phyloP scores from a whole-genome alignment of 1,140 invertebrate species.

The Drosophila bocki region DNA sequence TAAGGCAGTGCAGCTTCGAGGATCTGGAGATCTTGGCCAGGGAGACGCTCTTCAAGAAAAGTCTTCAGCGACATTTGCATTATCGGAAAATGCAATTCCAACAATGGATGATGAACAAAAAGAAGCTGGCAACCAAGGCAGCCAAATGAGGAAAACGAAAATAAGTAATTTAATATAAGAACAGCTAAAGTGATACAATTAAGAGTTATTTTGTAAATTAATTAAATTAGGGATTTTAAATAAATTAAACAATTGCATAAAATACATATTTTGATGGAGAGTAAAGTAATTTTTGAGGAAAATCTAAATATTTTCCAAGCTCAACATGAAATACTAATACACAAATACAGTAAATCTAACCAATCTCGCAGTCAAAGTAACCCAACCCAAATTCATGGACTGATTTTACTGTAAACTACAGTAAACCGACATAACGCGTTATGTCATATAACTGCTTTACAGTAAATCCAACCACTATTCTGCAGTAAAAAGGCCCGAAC shows the following conservation, averaged over 20 bases:
- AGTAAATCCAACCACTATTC: too few relatives aligned
- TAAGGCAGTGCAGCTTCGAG: slow-evolving; percentile 56
- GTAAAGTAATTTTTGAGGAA: neutral
- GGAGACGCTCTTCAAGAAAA: slow-evolving; percentile 69
- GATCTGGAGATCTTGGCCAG: slow-evolving; percentile 69
- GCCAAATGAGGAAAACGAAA: neutral
- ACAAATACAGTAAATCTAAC: too few relatives aligned
- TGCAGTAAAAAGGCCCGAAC: too few relatives aligned
- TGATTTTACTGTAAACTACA: too few relatives aligned
- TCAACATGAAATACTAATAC: too few relatives aligned
- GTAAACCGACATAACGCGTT: too few relatives aligned
- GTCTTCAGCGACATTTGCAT: slow-evolving; percentile 57
- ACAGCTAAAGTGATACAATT: slow-evolving; percentile 46
- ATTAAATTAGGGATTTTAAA: neutral
- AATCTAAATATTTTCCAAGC: neutral
- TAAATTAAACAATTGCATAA: neutral
- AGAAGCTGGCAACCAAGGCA: slow-evolving; percentile 15
- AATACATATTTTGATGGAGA: neutral
- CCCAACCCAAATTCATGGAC: too few relatives aligned
- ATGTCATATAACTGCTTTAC: too few relatives aligned
- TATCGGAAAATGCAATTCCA: slow-evolving; percentile 60
- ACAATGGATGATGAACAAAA: slow-evolving; percentile 43
- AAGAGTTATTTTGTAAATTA: neutral
- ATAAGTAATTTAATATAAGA: neutral
- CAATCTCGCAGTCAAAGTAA: too few relatives aligned